Evolutionary conservation across 2,797 vertebrate genomes (phyloP).

Genomic region (Dermochelys coriacea): DNA sequence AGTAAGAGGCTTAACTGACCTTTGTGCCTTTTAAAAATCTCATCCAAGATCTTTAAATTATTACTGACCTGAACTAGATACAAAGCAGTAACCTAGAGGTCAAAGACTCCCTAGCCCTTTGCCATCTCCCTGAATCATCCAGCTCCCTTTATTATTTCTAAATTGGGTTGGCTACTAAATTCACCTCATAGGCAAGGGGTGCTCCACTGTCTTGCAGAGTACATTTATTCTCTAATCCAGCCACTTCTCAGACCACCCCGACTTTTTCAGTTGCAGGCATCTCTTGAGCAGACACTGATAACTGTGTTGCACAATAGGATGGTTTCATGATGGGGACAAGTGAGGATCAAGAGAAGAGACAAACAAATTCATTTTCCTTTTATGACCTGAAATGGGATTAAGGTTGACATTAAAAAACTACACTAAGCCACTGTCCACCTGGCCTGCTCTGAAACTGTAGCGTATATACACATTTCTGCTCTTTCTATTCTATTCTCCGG

Average conservation of each 20-base stretch:
- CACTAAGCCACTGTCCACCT: conserved; percentile 13
- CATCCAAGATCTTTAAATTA: not conserved
- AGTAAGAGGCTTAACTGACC: conserved; percentile 21
- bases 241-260: not conserved
- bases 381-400: conserved; percentile 26
- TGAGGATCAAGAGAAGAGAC: not conserved
- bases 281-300: conserved; percentile 24
- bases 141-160: not conserved
- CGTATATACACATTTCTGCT: not conserved
- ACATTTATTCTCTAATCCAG: not conserved
- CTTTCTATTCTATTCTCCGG: conserved; percentile 28
- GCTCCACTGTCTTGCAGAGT: conserved; percentile 25
- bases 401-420: conserved; percentile 32
- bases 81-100: not conserved
- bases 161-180: not conserved
- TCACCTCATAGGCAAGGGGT: conserved; percentile 18
- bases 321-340: conserved; percentile 33
- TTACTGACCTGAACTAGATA: not conserved
- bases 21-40: not conserved
- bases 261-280: conserved; percentile 17
- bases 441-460: conserved; percentile 8
- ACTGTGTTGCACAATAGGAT: not conserved
- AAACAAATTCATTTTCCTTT: conserved; percentile 32
- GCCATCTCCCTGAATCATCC: not conserved
- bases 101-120: not conserved